Evolutionary conservation across 2,888 invertebrate genomes (phyloP).

Genomic region (Anoncus sp.): DNA sequence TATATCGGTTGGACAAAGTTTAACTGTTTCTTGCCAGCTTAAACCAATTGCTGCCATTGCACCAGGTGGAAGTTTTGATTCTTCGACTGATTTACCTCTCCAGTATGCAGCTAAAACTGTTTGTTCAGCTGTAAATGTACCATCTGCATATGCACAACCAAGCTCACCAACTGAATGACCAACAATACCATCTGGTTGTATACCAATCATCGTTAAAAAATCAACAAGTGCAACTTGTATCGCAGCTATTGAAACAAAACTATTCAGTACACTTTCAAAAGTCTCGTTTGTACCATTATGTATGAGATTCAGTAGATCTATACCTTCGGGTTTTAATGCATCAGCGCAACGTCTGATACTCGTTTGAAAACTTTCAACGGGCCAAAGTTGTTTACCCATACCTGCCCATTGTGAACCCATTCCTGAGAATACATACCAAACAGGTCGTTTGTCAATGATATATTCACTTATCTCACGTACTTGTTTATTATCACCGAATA

Average conservation of each 20-base stretch:
- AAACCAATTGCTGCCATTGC: slow-evolving; percentile 97
- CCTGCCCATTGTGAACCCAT: slow-evolving; percentile 99
- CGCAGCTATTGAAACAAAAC: slow-evolving; percentile 97
- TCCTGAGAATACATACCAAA: slow-evolving; percentile 98
- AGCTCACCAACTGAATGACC: slow-evolving; percentile 97
- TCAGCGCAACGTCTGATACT: slow-evolving; percentile 91
- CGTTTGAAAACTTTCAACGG: slow-evolving; percentile 91
- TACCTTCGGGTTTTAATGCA: slow-evolving; percentile 90
- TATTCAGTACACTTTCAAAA: slow-evolving; percentile 94
- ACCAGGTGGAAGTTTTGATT: slow-evolving; percentile 89
- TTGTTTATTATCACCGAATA: slow-evolving; percentile 86
- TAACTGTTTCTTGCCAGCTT: slow-evolving; percentile 92
- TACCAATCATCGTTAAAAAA: slow-evolving; percentile 89
- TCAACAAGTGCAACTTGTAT: slow-evolving; percentile 99
- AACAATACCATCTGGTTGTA: slow-evolving; percentile 96
- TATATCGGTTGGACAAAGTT: slow-evolving; percentile 91
- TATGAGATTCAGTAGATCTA: slow-evolving; percentile 93
- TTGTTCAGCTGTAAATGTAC: slow-evolving; percentile 97
- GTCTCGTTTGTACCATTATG: slow-evolving; percentile 90
- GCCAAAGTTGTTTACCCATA: slow-evolving; percentile 95
- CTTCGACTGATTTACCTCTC: slow-evolving; percentile 93
- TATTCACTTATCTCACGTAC: slow-evolving; percentile 84
- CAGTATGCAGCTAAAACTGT: slow-evolving; percentile 97
- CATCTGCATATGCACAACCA: slow-evolving; percentile 98
- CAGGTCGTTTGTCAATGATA: slow-evolving; percentile 87